These are phyloP conservation scores for Platysternon megacephalum DNA, from an alignment of 2,113 vertebrate genomes.

Conservation along the genomic window DNA sequence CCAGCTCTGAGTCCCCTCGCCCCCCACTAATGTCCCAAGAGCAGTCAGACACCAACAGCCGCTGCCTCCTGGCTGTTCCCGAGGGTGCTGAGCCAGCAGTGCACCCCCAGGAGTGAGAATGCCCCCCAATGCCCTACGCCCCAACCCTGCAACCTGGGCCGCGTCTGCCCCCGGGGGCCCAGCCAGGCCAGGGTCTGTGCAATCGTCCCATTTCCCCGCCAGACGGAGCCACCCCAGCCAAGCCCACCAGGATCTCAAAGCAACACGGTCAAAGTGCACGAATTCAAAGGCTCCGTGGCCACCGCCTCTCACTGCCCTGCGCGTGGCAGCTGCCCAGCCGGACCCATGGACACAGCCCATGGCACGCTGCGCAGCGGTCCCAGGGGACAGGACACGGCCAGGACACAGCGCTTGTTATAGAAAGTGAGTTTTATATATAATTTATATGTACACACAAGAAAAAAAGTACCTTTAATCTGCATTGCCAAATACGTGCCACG, in stretches of 20 bases:
- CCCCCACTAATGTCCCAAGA: too few species aligned
- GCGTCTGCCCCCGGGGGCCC: too few species aligned
- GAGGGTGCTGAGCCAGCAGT: background rate
- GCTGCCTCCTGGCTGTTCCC: too few species aligned
- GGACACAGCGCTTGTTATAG: conserved; percentile 12
- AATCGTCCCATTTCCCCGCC: background rate
- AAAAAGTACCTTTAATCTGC: conserved; percentile 30
- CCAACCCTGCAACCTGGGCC: too few species aligned
- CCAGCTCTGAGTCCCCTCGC: background rate
- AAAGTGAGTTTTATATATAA: conserved; percentile 68
- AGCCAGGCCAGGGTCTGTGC: background rate
- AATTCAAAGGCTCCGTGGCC: background rate
- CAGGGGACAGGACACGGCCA: background rate
- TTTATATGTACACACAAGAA: conserved; percentile 58
- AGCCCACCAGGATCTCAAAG: background rate
- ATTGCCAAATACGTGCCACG: background rate
- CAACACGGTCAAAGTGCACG: background rate
- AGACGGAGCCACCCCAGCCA: too few species aligned
- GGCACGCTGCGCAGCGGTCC: background rate
- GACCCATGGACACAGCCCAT: too few species aligned
- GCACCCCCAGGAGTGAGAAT: background rate
- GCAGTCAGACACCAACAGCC: background rate
- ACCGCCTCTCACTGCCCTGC: too few species aligned
- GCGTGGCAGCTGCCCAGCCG: too few species aligned
- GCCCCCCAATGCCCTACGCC: too few species aligned